Base-by-base conservation (phyloP, 37 sponge, comb jelly and placozoan genomes). In the Crambe crambe region DNA sequence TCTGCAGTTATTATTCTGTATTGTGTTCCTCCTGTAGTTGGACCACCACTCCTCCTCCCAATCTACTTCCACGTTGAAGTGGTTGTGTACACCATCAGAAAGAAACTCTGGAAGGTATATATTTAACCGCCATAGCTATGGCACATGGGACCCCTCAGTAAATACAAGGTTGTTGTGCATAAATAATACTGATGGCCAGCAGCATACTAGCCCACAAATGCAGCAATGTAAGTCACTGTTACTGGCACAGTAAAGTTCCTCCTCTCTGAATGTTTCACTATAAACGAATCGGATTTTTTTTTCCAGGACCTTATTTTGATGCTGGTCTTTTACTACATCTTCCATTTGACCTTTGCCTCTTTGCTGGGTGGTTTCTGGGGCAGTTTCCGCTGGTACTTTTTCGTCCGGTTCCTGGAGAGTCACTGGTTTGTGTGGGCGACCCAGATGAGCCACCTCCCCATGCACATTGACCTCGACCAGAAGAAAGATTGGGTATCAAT, bases 401-500 rank as follows among this genome's bases (percentile, higher is more conserved):
- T 78, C 73, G 70, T 88, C 31, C 78, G 93, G 64, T 75, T 88
- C 74, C 56, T 93, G 60, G 93, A 93, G 76, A 93, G 93, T 59
- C 93, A 89, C 66, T 93, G 93, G 93, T 93, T 93, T 79, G 86
- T 85, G 38, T 93, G 93, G 93, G 74, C 72, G 42, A 89, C 93
- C 42, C 93, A 93, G 72, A 86, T 86, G 23, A 89, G 80, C 70
- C 93, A 93, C 60, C 56, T 93, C 20, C 93, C 93, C 64, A 93
- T 93, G 93, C 59, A 81, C 57, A 73, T 93, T 43, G 86, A 88
- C 71, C 43, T 68, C 25, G 93, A 93, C 68, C 31, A 81, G 64
- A 76, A 70, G 27, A 73, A 73, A n/a, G 86, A 89, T 61, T 93
- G 93, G 93, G 77, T 77, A 10, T 63, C 86, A 2, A 68, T 86